Conservation (phyloP, 2,797 vertebrate species). For the Chiloscyllium punctatum region DNA sequence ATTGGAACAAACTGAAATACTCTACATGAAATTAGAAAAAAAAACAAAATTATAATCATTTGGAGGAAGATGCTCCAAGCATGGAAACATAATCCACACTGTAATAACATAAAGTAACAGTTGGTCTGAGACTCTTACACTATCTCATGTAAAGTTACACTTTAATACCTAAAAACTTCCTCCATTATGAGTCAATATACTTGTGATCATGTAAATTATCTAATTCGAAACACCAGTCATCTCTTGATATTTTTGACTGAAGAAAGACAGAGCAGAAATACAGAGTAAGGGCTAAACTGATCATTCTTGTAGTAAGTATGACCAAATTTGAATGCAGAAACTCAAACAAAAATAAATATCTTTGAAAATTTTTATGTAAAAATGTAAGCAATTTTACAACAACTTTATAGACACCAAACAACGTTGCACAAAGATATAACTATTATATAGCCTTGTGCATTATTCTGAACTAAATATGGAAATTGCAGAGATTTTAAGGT, state of each 20-base stretch:
- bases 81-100: not conserved
- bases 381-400: not conserved
- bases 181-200: not conserved
- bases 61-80: not conserved
- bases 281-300: not conserved
- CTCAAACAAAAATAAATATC: not conserved
- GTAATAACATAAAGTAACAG: not conserved
- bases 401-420: not conserved
- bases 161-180: not conserved
- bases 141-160: not conserved
- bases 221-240: not conserved
- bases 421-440: not conserved
- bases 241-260: not conserved
- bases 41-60: not conserved
- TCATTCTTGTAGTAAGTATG: not conserved
- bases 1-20: not conserved
- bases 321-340: not conserved
- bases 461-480: not conserved
- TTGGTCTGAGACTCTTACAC: not conserved
- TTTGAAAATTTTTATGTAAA: not conserved
- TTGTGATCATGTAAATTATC: not conserved
- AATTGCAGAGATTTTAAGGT: not conserved
- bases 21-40: not conserved
- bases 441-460: not conserved
- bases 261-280: not conserved